A percentile compares a stretch with the other conserved stretches of the same genome.
phyloP scores from a whole-genome alignment of 2,888 invertebrate species.

The Pseudococcus viburni region DNA sequence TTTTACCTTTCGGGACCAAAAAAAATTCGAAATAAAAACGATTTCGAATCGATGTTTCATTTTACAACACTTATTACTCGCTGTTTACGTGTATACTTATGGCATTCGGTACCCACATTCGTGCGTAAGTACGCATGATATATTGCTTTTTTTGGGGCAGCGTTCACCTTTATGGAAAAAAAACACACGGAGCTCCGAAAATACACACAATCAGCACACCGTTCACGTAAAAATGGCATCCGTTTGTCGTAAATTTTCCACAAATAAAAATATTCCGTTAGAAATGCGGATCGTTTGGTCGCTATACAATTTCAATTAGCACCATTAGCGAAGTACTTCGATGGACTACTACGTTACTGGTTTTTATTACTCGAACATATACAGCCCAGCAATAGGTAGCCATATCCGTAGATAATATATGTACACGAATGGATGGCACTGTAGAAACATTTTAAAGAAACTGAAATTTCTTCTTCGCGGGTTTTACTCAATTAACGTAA shows the following conservation, averaged over 20 bases:
- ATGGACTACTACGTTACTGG: slow-evolving; percentile 33
- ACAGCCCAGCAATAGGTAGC: background rate
- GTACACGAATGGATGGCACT: background rate
- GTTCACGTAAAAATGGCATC: slow-evolving; percentile 44
- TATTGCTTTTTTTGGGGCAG: background rate
- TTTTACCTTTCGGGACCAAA: background rate
- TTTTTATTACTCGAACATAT: background rate
- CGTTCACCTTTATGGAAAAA: background rate
- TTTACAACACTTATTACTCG: background rate
- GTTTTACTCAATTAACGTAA: slow-evolving; percentile 60
- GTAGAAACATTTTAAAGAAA: slow-evolving; percentile 30
- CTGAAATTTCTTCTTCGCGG: background rate
- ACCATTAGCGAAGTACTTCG: slow-evolving; percentile 24
- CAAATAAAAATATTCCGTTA: slow-evolving; percentile 48
- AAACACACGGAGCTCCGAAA: background rate
- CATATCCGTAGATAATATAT: background rate
- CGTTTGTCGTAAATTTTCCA: slow-evolving; percentile 56
- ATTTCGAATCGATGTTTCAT: background rate
- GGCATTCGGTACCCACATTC: background rate
- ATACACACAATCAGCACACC: slow-evolving; percentile 8
- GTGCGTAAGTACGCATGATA: background rate
- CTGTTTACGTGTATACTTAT: background rate
- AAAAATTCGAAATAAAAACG: background rate
- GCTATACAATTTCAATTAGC: slow-evolving; percentile 43
- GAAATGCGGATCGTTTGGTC: slow-evolving; percentile 38